phyloP scores from a whole-genome alignment of 2,113 vertebrate species.

The Hymenochirus boettgeri region DNA sequence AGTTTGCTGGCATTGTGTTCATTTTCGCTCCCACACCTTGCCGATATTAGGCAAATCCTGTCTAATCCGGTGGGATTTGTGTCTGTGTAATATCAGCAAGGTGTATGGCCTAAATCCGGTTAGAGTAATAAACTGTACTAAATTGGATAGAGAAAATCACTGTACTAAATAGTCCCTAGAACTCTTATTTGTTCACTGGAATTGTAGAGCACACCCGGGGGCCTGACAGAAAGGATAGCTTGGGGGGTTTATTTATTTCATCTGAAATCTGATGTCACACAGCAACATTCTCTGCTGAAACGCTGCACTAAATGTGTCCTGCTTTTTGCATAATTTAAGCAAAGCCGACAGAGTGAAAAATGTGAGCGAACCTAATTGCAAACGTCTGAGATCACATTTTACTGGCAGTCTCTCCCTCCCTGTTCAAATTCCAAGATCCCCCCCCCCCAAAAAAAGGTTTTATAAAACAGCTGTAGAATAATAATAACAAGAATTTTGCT shows the following conservation, averaged over 20 bases:
- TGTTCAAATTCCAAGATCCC: constrained; percentile 15
- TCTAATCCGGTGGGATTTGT: no score
- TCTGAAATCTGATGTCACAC: constrained; percentile 7
- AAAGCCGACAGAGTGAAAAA: constrained; percentile 31
- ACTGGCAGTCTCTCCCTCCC: constrained; percentile 8
- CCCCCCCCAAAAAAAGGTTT: no score
- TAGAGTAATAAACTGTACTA: no score
- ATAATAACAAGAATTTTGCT: constrained; percentile 15
- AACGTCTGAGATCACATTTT: constrained; percentile 38
- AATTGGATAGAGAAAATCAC: no score
- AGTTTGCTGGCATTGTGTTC: no score
- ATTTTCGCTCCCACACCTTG: no score
- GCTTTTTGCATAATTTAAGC: constrained; percentile 41
- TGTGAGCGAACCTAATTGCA: constrained; percentile 36
- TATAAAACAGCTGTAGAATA: constrained; percentile 24
- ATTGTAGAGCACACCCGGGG: no score
- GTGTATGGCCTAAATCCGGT: no score
- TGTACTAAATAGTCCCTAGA: no score
- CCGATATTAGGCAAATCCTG: no score
- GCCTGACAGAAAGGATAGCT: constrained; percentile 3
- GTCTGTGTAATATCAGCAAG: no score
- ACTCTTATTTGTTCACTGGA: no score
- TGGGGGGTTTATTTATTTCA: constrained; percentile 23
- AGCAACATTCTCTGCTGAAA: constrained; percentile 18
- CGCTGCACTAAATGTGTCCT: constrained; percentile 14